phyloP scores from a whole-genome alignment of 1,140 invertebrate genomes.

The Atta cephalotes region DNA sequence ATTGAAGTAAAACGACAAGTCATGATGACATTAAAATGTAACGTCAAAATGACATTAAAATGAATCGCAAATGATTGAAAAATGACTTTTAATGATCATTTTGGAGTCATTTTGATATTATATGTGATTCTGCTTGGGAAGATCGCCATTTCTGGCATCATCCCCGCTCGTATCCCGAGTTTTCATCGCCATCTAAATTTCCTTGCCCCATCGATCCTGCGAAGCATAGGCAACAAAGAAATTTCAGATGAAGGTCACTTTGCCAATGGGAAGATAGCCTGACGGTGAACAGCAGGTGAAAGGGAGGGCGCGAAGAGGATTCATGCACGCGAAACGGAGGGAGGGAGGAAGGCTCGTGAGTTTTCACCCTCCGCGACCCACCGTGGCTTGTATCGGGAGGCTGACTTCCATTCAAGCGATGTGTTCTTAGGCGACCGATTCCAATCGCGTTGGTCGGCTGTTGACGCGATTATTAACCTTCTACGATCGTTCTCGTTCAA shows the following conservation, averaged over 20 bases:
- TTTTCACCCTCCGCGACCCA: conserved; percentile 18
- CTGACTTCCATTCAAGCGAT: conserved; percentile 65
- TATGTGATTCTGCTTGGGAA: neutral
- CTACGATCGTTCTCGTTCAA: no score
- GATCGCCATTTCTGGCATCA: conserved; percentile 32
- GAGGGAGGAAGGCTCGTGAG: conserved; percentile 26
- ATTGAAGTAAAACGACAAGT: no score
- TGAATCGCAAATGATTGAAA: no score
- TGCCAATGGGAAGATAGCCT: conserved; percentile 65
- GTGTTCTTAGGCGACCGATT: conserved; percentile 48
- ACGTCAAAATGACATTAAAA: no score
- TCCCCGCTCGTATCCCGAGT: neutral
- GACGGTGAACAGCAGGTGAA: neutral
- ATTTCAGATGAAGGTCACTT: conserved; percentile 80
- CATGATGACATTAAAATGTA: no score
- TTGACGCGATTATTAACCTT: conserved; percentile 42
- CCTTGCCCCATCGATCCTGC: conserved; percentile 43
- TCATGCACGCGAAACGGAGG: conserved; percentile 21
- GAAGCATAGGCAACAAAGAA: conserved; percentile 83
- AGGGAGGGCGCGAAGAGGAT: conserved; percentile 5
- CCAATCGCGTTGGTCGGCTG: conserved; percentile 39
- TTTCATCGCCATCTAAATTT: conserved; percentile 29
- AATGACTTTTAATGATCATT: no score
- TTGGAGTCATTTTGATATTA: no score
- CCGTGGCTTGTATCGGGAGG: conserved; percentile 40